These are phyloP conservation scores for Aporophyla nigra DNA, from an alignment of 2,888 invertebrate genomes.

Conservation along the genomic window DNA sequence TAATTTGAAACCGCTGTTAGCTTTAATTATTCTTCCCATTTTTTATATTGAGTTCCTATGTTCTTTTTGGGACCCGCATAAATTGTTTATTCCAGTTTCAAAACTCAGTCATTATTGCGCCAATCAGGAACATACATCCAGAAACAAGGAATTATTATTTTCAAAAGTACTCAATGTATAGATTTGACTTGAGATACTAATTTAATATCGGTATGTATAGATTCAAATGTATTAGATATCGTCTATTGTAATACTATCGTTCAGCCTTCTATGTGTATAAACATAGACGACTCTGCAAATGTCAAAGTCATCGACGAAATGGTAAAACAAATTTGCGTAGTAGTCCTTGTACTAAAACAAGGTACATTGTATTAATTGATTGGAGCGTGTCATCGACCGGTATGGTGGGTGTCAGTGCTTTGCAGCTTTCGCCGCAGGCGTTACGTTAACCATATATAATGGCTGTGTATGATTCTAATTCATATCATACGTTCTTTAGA, in stretches of 20 bases:
- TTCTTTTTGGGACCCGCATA: too few relatives aligned
- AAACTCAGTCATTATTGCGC: background rate
- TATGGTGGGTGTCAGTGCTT: slow-evolving; percentile 41
- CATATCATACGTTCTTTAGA: slow-evolving; percentile 63
- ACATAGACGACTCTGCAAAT: slow-evolving; percentile 25
- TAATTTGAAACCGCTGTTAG: too few relatives aligned
- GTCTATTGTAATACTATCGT: background rate
- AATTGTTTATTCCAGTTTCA: too few relatives aligned
- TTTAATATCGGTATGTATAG: background rate
- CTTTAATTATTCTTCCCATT: too few relatives aligned
- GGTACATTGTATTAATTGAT: slow-evolving; percentile 71
- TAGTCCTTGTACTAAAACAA: slow-evolving; percentile 74
- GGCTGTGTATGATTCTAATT: slow-evolving; percentile 40
- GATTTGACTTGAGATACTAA: background rate
- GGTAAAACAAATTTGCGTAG: slow-evolving; percentile 53
- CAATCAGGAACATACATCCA: background rate
- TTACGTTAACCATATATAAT: slow-evolving; percentile 68
- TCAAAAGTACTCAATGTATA: background rate
- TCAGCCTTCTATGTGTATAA: background rate
- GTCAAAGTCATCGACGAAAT: slow-evolving; percentile 42
- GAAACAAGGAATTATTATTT: background rate
- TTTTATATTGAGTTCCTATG: too few relatives aligned
- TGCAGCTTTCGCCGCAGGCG: slow-evolving; percentile 62
- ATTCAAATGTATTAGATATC: background rate
- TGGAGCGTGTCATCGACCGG: slow-evolving; percentile 67